Evolutionary conservation across 2,888 invertebrate genomes (phyloP).

Genomic region (Dexiosoma caninum): DNA sequence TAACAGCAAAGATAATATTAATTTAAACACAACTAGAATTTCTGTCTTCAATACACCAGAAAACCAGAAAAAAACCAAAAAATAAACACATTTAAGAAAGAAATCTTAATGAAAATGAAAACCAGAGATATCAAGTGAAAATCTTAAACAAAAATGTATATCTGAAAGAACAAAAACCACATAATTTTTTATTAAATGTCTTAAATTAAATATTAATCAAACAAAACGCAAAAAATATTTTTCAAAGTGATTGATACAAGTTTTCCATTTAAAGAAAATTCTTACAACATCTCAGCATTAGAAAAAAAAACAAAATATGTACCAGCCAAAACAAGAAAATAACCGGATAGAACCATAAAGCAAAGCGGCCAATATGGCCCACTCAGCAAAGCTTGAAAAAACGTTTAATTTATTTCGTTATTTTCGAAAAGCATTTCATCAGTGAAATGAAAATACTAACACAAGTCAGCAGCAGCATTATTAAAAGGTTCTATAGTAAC

Average conservation of each 20-base stretch:
- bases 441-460: not conserved
- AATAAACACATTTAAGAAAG: constrained; percentile 17
- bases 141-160: constrained; percentile 24
- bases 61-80: no score
- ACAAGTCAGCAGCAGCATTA: constrained; percentile 27
- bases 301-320: constrained; percentile 6
- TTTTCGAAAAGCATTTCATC: not conserved
- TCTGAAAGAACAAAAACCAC: constrained; percentile 9
- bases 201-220: constrained; percentile 51
- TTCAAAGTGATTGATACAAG: constrained; percentile 63
- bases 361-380: constrained; percentile 8
- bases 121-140: not conserved
- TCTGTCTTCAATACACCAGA: constrained; percentile 64
- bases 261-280: constrained; percentile 67
- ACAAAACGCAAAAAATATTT: constrained; percentile 38
- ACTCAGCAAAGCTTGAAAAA: constrained; percentile 22
- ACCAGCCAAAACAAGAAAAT: constrained; percentile 45
- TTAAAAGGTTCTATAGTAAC: constrained; percentile 1
- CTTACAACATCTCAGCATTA: constrained; percentile 2
- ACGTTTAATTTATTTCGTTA: constrained; percentile 24
- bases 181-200: constrained; percentile 59
- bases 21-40: constrained; percentile 54
- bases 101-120: constrained; percentile 29
- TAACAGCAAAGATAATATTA: constrained; percentile 9
- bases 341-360: constrained; percentile 58